These are phyloP conservation scores for Penaeus monodon DNA, from an alignment of 2,888 invertebrate species.

Conservation along the genomic window DNA sequence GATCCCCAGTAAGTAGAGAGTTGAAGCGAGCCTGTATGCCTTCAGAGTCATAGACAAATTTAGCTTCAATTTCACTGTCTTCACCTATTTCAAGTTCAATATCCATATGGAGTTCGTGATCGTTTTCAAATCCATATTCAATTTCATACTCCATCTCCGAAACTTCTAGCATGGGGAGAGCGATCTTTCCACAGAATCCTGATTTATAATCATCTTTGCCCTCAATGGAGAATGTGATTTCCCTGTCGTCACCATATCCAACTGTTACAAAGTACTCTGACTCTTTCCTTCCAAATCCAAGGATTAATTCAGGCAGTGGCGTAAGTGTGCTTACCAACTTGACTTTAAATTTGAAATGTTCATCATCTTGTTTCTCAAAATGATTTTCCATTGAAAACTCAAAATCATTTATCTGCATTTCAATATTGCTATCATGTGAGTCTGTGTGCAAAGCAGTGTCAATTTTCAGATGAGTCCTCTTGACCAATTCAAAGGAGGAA, in stretches of 20 bases:
- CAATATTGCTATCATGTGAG: constrained; percentile 45
- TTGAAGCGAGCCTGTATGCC: constrained; percentile 55
- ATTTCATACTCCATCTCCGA: constrained; percentile 50
- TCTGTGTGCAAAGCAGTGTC: constrained; percentile 52
- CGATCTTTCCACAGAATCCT: constrained; percentile 54
- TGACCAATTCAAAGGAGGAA: background rate
- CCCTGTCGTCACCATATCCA: constrained; percentile 55
- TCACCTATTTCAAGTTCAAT: constrained; percentile 47
- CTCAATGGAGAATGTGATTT: constrained; percentile 58
- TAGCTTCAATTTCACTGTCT: constrained; percentile 46
- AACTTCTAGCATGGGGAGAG: constrained; percentile 51
- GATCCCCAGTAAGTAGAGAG: constrained; percentile 45
- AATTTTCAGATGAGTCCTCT: constrained; percentile 43
- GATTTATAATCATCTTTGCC: constrained; percentile 48
- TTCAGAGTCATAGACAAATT: constrained; percentile 58
- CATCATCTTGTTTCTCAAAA: constrained; percentile 43
- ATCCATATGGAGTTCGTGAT: constrained; percentile 45
- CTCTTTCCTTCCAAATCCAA: constrained; percentile 55
- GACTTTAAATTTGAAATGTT: constrained; percentile 51
- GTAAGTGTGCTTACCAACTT: constrained; percentile 53
- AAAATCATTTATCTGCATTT: constrained; percentile 53
- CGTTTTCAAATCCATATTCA: constrained; percentile 43
- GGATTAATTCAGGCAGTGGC: constrained; percentile 49
- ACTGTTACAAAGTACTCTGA: constrained; percentile 52
- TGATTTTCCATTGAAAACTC: constrained; percentile 44